Percentiles rank a stretch among this genome's conserved stretches.
Conservation (phyloP, 2,113 vertebrate genomes). For the Odocoileus virginianus region DNA sequence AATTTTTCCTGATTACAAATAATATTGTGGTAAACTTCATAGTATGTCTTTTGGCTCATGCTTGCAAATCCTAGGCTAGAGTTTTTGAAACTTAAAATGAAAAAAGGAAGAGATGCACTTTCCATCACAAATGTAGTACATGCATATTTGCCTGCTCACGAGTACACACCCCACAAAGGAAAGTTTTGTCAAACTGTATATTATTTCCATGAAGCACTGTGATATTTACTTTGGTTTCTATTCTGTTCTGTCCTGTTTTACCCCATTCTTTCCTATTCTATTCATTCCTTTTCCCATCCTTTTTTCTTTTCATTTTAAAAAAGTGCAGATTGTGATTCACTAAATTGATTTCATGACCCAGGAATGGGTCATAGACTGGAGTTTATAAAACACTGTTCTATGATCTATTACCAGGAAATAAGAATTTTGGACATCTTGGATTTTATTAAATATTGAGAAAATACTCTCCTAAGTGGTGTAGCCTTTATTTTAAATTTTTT, state of each 20-base stretch:
- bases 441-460: background rate
- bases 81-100: background rate
- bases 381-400: background rate
- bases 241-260: background rate
- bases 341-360: background rate
- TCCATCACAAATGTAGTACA: background rate
- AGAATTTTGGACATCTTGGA: background rate
- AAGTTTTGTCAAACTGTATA: background rate
- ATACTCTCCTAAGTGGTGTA: background rate
- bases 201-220: background rate
- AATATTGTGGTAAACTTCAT: background rate
- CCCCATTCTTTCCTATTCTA: background rate
- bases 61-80: background rate
- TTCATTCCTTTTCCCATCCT: background rate
- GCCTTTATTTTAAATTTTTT: background rate
- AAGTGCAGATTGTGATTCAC: background rate
- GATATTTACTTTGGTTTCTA: background rate
- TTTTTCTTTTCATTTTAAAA: background rate
- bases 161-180: background rate
- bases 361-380: background rate
- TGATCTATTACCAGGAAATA: background rate
- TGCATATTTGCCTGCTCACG: background rate
- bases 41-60: background rate
- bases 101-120: slow-evolving; percentile 11
- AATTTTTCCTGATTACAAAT: background rate